These are phyloP conservation scores for Mormyrus proboscirostris DNA, from an alignment of 2,797 vertebrate genomes.

Conservation along the genomic window DNA sequence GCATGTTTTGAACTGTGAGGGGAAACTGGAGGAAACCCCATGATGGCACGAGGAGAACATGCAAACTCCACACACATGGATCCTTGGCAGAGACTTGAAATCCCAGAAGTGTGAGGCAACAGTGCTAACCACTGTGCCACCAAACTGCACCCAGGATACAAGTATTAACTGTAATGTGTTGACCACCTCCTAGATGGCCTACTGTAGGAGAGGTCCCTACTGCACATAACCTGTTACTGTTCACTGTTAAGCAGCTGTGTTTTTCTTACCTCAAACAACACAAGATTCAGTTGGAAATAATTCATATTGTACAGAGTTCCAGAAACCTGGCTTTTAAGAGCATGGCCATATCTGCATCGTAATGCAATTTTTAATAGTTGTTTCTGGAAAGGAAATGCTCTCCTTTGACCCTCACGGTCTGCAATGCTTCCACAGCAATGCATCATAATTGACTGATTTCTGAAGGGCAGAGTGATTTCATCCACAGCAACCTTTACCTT, in stretches of 20 bases:
- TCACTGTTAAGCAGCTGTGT: not conserved
- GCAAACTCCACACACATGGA: not conserved
- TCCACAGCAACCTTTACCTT: not conserved
- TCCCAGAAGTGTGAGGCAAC: not conserved
- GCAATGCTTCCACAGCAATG: not conserved
- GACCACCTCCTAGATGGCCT: not conserved
- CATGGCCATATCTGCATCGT: not conserved
- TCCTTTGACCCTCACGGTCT: slow-evolving; percentile 12
- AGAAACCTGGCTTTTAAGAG: not conserved
- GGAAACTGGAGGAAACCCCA: not conserved
- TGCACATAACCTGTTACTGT: not conserved
- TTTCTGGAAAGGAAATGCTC: not conserved
- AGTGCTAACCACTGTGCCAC: not conserved
- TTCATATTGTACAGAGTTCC: not conserved
- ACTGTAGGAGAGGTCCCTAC: not conserved
- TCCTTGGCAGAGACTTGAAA: not conserved
- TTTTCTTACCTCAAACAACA: not conserved
- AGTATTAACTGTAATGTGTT: not conserved
- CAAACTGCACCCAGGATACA: not conserved
- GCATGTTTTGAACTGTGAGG: not conserved
- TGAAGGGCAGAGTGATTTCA: slow-evolving; percentile 3
- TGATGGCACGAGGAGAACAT: not conserved
- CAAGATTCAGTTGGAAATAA: not conserved
- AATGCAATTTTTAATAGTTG: not conserved
- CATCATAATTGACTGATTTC: not conserved